Evolutionary conservation across 2,797 vertebrate species (phyloP), one percentile per base, ranked within the genome.

Genomic region (Lophotriccus pileatus): DNA sequence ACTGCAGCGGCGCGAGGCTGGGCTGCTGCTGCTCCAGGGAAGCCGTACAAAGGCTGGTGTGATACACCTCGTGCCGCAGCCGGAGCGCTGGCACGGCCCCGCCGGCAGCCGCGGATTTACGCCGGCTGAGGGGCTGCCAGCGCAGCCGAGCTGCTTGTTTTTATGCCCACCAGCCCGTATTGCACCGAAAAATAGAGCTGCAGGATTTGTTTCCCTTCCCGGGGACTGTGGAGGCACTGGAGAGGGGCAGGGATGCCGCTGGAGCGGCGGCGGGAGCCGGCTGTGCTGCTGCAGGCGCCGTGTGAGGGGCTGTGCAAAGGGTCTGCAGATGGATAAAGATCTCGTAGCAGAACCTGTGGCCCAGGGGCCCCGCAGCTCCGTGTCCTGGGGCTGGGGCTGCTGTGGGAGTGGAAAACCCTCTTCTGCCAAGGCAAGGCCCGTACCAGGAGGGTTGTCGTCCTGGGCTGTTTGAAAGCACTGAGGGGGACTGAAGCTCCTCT

Each of bases 1-100:
- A 98, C 98, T 97, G 97, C 97, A 95, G 97, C 58, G 30, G 50
- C 11, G 95, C 81, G 94, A 97, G 96, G 97, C 94, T 64, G 82
- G 97, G 96, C 96, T 88, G 96, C 97, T 92, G 97, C 97, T 46
- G 96, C 82, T 96, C 70, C 67, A 13, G 79, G 91, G 92, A 93
- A 96, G 95, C 63, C 89, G 67, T 96, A 93, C 90, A 87, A 91
- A 87, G 92, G 79, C 95, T 89, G 90, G 62, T 88, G 95, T 37
- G 87, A 66, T 23, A 17, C 60, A n/a, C 37, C 59, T 30, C 28
- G 50, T 52, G 50, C 50, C 28, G 50, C 50, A 52, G 50, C 50
- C 49, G 27, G 49, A 52, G 27, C 16, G 16, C 76, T 41, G 90
- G 88, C 88, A 18, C 70, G 0, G 70, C 43, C 32, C 77, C 21